Evolutionary conservation across 2,113 vertebrate species (phyloP).

Genomic region (Dendropsophus ebraccatus): DNA sequence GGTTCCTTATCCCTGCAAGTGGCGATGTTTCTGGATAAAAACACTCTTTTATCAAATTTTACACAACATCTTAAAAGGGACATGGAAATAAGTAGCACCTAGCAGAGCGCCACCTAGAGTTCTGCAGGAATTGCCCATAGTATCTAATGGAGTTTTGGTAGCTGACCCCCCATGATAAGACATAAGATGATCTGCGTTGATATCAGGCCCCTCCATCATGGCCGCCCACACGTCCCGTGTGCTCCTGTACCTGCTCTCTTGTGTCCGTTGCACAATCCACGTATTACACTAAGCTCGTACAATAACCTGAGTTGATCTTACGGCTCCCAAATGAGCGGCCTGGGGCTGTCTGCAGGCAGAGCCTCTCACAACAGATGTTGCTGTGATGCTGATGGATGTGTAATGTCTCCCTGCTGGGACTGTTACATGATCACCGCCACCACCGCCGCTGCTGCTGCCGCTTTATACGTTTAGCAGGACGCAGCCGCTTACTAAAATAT

Average conservation of each 20-base stretch:
- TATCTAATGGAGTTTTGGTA: no score
- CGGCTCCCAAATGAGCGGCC: slow-evolving; percentile 52
- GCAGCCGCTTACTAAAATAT: slow-evolving; percentile 40
- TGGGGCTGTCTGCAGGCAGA: slow-evolving; percentile 63
- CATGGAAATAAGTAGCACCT: no score
- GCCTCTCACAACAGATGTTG: slow-evolving; percentile 69
- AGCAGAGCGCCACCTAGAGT: no score
- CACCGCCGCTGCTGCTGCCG: no score
- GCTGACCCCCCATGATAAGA: no score
- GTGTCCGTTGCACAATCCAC: slow-evolving; percentile 22
- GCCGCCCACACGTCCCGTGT: not conserved
- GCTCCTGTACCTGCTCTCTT: not conserved
- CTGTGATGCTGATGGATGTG: slow-evolving; percentile 65
- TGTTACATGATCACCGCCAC: slow-evolving; percentile 68
- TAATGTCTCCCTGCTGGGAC: slow-evolving; percentile 69
- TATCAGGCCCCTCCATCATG: not conserved
- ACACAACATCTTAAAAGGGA: no score
- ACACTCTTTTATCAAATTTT: not conserved
- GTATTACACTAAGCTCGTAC: slow-evolving; percentile 29
- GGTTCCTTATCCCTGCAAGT: no score
- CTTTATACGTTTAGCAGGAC: slow-evolving; percentile 72
- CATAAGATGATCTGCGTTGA: no score
- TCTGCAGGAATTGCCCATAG: no score
- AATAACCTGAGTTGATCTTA: slow-evolving; percentile 57
- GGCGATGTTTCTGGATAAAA: not conserved